Evolutionary conservation across 1,140 invertebrate species (phyloP).

Genomic region (Drosophila nigrodunni): DNA sequence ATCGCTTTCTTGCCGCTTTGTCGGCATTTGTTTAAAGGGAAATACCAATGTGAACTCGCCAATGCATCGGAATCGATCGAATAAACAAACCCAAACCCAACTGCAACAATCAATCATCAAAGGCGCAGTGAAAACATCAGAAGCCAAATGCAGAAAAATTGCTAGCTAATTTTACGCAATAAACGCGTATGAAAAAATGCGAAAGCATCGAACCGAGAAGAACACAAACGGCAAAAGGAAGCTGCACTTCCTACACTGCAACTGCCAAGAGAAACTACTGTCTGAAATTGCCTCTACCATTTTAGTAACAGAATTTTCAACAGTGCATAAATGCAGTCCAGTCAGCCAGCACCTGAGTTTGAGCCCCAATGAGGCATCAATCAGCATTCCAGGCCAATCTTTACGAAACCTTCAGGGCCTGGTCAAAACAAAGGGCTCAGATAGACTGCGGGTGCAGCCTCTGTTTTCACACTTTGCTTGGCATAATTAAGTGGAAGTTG

Average conservation of each 20-base stretch:
- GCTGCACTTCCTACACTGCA: constrained; percentile 54
- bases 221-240: constrained; percentile 57
- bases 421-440: constrained; percentile 2
- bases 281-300: too few relatives aligned
- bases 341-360: constrained; percentile 34
- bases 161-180: constrained; percentile 62
- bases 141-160: constrained; percentile 61
- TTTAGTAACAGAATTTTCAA: too few relatives aligned
- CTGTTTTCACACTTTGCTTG: constrained; percentile 65
- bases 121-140: constrained; percentile 30
- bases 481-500: constrained; percentile 56
- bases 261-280: too few relatives aligned
- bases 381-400: constrained; percentile 21
- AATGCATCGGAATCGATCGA: constrained; percentile 53
- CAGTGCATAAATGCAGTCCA: constrained; percentile 7
- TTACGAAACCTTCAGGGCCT: background rate
- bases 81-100: background rate
- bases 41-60: constrained; percentile 53
- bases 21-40: constrained; percentile 65
- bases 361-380: constrained; percentile 32
- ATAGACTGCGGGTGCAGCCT: constrained; percentile 42
- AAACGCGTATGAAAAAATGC: constrained; percentile 58
- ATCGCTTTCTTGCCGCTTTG: constrained; percentile 41
- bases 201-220: constrained; percentile 36
- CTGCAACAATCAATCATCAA: constrained; percentile 58